phyloP scores from a whole-genome alignment of 2,797 vertebrate genomes.

The Onychomys torridus region DNA sequence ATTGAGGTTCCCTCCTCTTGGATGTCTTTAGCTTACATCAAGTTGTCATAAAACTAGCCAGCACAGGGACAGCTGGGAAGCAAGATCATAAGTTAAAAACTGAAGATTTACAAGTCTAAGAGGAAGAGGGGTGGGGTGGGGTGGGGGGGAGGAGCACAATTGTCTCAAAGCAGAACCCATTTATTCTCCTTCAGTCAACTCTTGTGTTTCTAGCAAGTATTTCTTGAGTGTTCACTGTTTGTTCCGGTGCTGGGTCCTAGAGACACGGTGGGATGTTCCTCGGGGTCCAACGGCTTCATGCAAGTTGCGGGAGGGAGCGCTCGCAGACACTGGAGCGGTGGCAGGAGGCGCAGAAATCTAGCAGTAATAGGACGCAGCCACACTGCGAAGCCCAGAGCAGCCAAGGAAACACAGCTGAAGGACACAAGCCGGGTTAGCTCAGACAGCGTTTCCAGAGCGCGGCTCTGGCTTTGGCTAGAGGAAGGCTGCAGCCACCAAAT shows the following conservation, averaged over 20 bases:
- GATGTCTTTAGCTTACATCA: not conserved
- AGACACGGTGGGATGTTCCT: not conserved
- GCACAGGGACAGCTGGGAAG: not conserved
- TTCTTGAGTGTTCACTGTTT: not conserved
- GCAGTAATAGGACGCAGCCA: not conserved
- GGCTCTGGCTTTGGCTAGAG: not conserved
- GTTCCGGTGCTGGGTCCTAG: not conserved
- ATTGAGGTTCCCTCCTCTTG: not conserved
- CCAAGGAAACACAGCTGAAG: not conserved
- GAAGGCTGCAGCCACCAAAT: not conserved
- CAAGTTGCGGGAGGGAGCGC: not conserved
- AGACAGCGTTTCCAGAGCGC: not conserved
- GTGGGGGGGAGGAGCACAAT: no score
- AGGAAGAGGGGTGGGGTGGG: no score
- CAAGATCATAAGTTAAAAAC: not conserved
- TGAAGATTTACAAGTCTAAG: slow-evolving; percentile 1
- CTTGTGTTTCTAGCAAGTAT: not conserved
- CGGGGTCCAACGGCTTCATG: not conserved
- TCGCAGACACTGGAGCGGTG: not conserved
- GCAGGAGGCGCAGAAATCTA: not conserved
- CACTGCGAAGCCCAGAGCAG: not conserved
- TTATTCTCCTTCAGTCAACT: not conserved
- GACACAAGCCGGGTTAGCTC: not conserved
- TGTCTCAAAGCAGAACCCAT: not conserved
- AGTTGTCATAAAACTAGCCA: not conserved